A percentile compares a stretch with the other conserved stretches of the same genome.
These are phyloP conservation scores for Cryptotermes secundus DNA, from an alignment of 1,140 invertebrate genomes.

Conservation along the genomic window DNA sequence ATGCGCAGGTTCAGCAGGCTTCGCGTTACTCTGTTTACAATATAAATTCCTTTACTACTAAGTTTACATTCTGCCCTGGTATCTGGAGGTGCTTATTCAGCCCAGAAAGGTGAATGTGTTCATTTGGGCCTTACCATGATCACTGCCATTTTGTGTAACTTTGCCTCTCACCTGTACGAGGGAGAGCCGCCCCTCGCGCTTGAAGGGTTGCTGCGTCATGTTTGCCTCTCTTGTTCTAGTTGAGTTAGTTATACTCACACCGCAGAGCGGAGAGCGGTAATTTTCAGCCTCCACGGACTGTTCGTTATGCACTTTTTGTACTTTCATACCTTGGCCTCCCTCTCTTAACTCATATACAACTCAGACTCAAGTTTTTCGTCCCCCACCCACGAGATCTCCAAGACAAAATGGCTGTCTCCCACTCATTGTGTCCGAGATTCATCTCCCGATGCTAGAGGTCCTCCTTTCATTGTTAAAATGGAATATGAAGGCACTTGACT, in stretches of 20 bases:
- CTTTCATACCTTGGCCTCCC: not conserved
- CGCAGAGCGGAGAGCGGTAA: not conserved
- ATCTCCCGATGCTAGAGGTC: not conserved
- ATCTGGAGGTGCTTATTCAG: no score
- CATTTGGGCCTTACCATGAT: not conserved
- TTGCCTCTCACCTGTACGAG: not conserved
- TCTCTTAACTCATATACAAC: not conserved
- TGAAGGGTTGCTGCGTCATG: not conserved
- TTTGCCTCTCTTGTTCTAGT: not conserved
- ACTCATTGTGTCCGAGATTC: not conserved
- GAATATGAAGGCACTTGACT: not conserved
- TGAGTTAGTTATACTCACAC: not conserved
- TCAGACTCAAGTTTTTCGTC: not conserved
- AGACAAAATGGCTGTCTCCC: not conserved
- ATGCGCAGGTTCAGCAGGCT: no score
- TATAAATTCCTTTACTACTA: no score
- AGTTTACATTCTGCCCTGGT: no score
- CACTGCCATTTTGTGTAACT: not conserved
- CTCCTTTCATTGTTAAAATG: not conserved
- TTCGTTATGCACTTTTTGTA: not conserved
- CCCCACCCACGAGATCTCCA: not conserved
- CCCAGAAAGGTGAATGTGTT: no score
- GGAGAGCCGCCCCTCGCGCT: not conserved
- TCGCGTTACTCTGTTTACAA: no score
- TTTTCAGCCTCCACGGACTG: not conserved